Evolutionary conservation across 2,797 vertebrate genomes (phyloP).

Genomic region (Micrastur ruficollis): DNA sequence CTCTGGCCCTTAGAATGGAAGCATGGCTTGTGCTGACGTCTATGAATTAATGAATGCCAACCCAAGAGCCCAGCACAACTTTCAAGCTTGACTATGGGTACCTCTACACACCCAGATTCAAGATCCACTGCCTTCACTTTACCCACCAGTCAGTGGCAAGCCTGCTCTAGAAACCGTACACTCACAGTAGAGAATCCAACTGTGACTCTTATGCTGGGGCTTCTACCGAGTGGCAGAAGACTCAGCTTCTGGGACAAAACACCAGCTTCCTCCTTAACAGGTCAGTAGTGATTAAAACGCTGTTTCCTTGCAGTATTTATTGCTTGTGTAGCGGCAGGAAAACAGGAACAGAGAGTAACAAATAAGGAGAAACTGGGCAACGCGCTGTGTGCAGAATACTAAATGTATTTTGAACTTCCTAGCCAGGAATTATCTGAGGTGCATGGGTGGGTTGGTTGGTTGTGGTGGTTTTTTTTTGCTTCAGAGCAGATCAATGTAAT

Average conservation of each 20-base stretch:
- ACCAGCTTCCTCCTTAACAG: neutral
- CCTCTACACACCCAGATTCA: neutral
- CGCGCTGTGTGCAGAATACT: rapidly evolving
- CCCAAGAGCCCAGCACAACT: neutral
- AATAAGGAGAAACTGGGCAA: neutral
- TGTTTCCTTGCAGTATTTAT: neutral
- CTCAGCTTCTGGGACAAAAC: neutral
- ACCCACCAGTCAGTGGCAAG: neutral
- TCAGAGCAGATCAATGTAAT: rapidly evolving
- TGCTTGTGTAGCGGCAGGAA: neutral
- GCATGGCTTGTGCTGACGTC: rapidly evolving
- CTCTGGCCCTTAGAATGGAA: neutral
- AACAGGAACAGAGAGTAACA: neutral
- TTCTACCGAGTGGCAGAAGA: neutral
- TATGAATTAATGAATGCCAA: neutral
- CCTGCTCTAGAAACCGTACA: neutral
- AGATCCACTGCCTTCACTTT: neutral
- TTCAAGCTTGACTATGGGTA: neutral
- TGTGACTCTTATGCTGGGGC: rapidly evolving
- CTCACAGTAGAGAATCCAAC: neutral
- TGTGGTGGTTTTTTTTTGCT: neutral
- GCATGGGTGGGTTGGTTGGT: too few relatives aligned
- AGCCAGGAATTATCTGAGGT: neutral
- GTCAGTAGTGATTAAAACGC: neutral
- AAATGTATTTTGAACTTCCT: neutral